Conservation (phyloP, 2,113 vertebrate species). For the Uropsilus gracilis region DNA sequence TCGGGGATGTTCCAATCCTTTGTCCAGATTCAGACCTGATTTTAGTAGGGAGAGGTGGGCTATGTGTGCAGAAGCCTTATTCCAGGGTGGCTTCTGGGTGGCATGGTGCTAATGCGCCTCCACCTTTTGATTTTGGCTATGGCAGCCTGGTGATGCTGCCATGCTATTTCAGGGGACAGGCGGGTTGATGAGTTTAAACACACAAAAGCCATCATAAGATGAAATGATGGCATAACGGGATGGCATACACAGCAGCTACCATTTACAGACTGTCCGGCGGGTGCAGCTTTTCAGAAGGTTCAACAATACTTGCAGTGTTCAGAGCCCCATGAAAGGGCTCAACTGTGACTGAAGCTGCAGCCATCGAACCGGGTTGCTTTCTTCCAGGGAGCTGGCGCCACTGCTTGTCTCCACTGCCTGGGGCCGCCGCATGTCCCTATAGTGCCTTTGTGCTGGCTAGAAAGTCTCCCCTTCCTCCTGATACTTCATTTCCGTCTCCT, state of each 20-base stretch:
- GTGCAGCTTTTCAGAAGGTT: not conserved
- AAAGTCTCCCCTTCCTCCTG: not conserved
- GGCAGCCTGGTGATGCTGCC: not conserved
- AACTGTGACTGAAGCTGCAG: not conserved
- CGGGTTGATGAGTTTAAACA: not conserved
- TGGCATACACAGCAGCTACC: not conserved
- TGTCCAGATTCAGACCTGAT: not conserved
- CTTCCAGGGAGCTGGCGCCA: constrained; percentile 53
- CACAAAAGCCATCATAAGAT: not conserved
- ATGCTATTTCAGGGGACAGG: not conserved
- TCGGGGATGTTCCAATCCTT: not conserved
- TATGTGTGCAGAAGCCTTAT: not conserved
- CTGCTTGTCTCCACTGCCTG: not conserved
- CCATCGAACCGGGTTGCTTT: constrained; percentile 5
- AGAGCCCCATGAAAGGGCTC: constrained; percentile 30
- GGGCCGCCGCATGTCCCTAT: not conserved
- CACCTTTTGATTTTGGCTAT: not conserved
- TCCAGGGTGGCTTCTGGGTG: not conserved
- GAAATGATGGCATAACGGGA: not conserved
- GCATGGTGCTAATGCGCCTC: no score
- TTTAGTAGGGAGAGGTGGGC: not conserved
- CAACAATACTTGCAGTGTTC: constrained; percentile 63
- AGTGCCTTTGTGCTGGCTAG: constrained; percentile 44
- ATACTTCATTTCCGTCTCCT: not conserved
- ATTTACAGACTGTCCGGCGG: not conserved